Conservation (phyloP, 2,797 vertebrate species). For the Octomys mimax region DNA sequence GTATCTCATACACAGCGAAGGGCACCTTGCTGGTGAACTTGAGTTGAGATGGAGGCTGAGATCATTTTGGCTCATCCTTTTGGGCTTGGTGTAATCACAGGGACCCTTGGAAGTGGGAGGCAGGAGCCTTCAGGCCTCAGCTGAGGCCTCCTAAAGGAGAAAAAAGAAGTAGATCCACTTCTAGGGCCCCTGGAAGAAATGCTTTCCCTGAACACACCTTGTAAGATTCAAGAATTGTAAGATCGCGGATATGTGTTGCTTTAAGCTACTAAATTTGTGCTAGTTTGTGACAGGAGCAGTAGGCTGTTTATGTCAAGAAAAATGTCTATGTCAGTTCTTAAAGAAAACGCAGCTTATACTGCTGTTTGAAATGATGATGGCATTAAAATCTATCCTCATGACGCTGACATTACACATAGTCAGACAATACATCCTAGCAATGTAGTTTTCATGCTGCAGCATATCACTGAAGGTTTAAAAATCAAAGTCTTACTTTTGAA, state of each 20-base stretch:
- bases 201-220: neutral
- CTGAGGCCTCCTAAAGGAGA: neutral
- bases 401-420: neutral
- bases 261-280: neutral
- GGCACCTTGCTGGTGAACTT: too few relatives aligned
- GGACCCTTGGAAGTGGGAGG: neutral
- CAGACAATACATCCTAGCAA: neutral
- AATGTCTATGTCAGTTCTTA: neutral
- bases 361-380: neutral
- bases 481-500: neutral
- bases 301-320: neutral
- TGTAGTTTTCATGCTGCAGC: neutral
- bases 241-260: neutral
- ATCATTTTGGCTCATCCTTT: neutral
- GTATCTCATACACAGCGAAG: too few relatives aligned
- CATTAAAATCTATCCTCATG: neutral
- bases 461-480: neutral
- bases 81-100: neutral
- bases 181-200: neutral
- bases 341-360: neutral
- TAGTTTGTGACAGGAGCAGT: neutral
- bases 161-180: neutral
- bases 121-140: neutral
- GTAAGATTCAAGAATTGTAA: neutral
- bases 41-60: neutral